Evolutionary conservation across 2,888 invertebrate genomes (phyloP).

Genomic region (Drosophila mimica): DNA sequence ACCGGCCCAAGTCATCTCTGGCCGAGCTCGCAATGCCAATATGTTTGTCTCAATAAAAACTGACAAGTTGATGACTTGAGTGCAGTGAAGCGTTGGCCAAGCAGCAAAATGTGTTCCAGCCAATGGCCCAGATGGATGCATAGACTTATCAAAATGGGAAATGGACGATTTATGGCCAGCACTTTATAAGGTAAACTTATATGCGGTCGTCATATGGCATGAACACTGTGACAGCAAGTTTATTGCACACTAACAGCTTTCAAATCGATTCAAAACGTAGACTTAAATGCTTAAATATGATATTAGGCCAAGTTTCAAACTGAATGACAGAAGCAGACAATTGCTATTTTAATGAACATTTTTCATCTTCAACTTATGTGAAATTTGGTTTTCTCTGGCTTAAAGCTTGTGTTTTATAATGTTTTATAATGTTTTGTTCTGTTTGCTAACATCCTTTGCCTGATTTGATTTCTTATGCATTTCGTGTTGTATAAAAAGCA

Average conservation of each 20-base stretch:
- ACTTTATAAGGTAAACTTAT: conserved; percentile 35
- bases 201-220: conserved; percentile 4
- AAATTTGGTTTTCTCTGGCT: not conserved
- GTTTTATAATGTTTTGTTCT: conserved; percentile 6
- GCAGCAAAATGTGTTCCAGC: conserved; percentile 37
- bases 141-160: conserved; percentile 40
- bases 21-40: conserved; percentile 50
- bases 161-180: conserved; percentile 22
- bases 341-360: conserved; percentile 2
- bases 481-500: conserved; percentile 40
- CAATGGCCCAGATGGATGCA: conserved; percentile 17
- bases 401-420: conserved; percentile 1
- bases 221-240: conserved; percentile 19
- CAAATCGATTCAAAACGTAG: not conserved
- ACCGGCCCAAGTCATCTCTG: conserved; percentile 45
- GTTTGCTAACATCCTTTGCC: conserved; percentile 36
- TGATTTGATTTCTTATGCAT: conserved; percentile 62
- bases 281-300: not conserved
- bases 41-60: conserved; percentile 59
- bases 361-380: not conserved
- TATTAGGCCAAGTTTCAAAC: not conserved
- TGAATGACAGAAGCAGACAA: conserved; percentile 3
- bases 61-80: conserved; percentile 65
- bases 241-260: conserved; percentile 27
- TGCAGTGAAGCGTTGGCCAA: conserved; percentile 59